Evolutionary conservation across 2,797 vertebrate genomes (phyloP).

Genomic region (Trichosurus vulpecula): DNA sequence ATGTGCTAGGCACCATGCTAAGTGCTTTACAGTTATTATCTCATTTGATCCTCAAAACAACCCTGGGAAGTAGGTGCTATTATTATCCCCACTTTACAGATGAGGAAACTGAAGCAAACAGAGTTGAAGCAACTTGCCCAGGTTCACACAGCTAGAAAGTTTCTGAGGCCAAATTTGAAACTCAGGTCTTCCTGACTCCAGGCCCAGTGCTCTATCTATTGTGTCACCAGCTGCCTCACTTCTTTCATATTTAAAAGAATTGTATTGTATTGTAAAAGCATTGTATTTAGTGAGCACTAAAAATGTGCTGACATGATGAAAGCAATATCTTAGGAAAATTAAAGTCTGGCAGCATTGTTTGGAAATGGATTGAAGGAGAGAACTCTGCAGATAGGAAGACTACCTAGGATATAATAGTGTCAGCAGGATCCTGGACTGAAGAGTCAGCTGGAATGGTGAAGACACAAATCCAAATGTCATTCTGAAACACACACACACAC

Average conservation of each 20-base stretch:
- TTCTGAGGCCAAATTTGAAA: background rate
- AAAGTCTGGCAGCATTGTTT: background rate
- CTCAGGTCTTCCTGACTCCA: background rate
- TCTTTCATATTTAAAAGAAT: background rate
- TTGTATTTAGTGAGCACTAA: background rate
- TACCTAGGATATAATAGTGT: background rate
- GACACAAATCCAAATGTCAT: slow-evolving; percentile 23
- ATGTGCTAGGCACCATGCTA: background rate
- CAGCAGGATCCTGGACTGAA: background rate
- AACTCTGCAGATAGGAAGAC: background rate
- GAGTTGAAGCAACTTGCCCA: background rate
- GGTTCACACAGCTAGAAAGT: background rate
- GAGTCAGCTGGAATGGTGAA: background rate
- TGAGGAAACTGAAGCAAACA: background rate
- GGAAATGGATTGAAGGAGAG: background rate
- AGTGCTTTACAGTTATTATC: background rate
- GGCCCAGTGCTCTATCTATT: background rate
- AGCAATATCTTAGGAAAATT: background rate
- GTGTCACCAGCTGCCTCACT: background rate
- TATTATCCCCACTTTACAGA: no score
- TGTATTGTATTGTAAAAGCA: no score
- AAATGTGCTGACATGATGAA: background rate
- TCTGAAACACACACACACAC: background rate
- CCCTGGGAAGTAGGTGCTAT: background rate
- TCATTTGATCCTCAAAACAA: background rate